Evolutionary conservation across 1,140 invertebrate genomes (phyloP).

Genomic region (Bombus superbus): DNA sequence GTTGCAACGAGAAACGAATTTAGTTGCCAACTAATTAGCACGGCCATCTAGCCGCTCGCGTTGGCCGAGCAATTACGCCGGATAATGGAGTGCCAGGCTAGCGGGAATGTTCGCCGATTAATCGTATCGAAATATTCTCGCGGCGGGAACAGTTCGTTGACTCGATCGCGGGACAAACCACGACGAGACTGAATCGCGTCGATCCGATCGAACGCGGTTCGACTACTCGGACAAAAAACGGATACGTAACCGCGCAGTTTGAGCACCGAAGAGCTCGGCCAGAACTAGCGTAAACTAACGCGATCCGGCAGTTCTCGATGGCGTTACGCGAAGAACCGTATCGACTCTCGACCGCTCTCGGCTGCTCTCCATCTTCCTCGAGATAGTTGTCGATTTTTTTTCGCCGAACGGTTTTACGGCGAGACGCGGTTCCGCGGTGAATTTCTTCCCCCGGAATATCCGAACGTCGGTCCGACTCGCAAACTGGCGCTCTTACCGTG

Average conservation of each 20-base stretch:
- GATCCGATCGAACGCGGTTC: slow-evolving; percentile 33
- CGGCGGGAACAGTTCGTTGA: not conserved
- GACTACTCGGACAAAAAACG: slow-evolving; percentile 40
- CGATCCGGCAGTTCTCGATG: not conserved
- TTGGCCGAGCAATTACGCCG: slow-evolving; percentile 11
- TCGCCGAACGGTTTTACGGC: not conserved
- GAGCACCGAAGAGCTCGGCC: not conserved
- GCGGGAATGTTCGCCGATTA: slow-evolving; percentile 34
- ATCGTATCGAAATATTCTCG: slow-evolving; percentile 34
- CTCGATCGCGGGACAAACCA: slow-evolving; percentile 38
- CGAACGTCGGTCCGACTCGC: not conserved
- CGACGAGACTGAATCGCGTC: slow-evolving; percentile 20
- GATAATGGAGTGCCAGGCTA: not conserved
- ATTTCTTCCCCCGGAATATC: not conserved
- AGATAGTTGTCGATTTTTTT: not conserved
- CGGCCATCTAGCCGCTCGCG: not conserved
- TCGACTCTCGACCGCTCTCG: not conserved
- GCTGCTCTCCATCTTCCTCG: not conserved
- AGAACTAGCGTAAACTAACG: slow-evolving; percentile 6
- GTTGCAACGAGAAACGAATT: slow-evolving; percentile 25
- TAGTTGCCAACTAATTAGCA: slow-evolving; percentile 24
- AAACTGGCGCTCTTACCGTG: not conserved
- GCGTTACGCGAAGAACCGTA: slow-evolving; percentile 8
- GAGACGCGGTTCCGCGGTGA: not conserved
- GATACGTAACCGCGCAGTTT: slow-evolving; percentile 13